Conservation (phyloP, 92 coral and sea anemone species). For the Bergia puertoricense region DNA sequence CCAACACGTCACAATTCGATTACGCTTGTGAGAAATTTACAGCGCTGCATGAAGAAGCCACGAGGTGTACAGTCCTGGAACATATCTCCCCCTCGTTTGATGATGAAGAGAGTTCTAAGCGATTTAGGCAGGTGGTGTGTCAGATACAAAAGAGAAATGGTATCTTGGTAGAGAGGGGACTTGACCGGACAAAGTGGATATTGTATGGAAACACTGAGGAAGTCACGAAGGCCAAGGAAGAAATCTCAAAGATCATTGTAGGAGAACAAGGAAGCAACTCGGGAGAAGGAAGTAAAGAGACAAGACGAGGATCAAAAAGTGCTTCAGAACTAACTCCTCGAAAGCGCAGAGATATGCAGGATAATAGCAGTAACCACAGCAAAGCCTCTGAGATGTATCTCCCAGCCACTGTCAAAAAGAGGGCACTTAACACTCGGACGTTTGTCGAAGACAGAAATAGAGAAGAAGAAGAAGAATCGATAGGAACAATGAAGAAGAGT, state of each 20-base stretch:
- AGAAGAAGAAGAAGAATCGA: not conserved
- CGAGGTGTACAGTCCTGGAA: not conserved
- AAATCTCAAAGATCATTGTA: not conserved
- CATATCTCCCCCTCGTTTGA: not conserved
- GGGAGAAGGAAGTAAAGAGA: not conserved
- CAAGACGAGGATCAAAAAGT: not conserved
- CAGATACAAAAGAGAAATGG: constrained; percentile 19
- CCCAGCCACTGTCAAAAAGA: not conserved
- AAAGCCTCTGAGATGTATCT: not conserved
- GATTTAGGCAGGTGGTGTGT: constrained; percentile 1
- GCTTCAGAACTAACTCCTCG: not conserved
- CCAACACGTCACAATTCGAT: not conserved
- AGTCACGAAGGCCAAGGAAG: not conserved
- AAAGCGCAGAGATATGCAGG: not conserved
- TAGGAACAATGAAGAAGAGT: not conserved
- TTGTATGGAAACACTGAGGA: constrained; percentile 27
- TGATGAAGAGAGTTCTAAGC: not conserved
- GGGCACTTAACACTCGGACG: not conserved
- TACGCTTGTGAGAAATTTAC: constrained; percentile 15
- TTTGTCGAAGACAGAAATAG: not conserved
- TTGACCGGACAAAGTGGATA: constrained; percentile 32
- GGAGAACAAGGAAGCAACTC: not conserved
- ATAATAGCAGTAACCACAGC: not conserved
- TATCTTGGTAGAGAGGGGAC: constrained; percentile 14
- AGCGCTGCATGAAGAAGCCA: constrained; percentile 28